These are phyloP conservation scores for Kryptolebias marmoratus DNA, from an alignment of 2,113 vertebrate species.

Conservation along the genomic window DNA sequence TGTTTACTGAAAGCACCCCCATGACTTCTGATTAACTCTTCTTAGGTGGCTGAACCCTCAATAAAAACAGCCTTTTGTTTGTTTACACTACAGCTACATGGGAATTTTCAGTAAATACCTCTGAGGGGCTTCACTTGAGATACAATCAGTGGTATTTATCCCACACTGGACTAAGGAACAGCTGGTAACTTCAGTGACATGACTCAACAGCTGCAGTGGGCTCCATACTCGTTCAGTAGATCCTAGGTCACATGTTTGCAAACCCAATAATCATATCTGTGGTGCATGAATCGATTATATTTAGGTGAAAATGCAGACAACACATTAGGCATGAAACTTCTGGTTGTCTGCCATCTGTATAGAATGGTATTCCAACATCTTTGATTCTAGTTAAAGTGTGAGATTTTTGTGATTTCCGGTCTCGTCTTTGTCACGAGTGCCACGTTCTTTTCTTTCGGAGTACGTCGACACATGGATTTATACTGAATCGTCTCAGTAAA, in stretches of 20 bases:
- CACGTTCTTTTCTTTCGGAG: no score
- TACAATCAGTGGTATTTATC: background rate
- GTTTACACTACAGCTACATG: slow-evolving; percentile 30
- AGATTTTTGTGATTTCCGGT: background rate
- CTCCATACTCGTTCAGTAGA: no score
- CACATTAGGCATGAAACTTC: background rate
- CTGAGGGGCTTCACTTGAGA: background rate
- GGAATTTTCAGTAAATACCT: slow-evolving; percentile 16
- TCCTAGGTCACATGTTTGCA: background rate
- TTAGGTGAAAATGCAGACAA: background rate
- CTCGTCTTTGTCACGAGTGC: no score
- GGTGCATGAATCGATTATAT: background rate
- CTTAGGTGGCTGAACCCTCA: background rate
- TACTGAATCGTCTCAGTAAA: no score
- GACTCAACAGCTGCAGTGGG: no score
- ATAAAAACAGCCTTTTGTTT: slow-evolving; percentile 26
- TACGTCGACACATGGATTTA: no score
- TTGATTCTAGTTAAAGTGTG: background rate
- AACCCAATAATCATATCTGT: background rate
- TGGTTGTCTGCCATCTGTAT: background rate
- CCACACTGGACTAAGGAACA: background rate
- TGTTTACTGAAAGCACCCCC: slow-evolving; percentile 12
- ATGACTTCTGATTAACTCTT: background rate
- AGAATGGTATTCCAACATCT: background rate
- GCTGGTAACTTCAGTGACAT: background rate